These are phyloP conservation scores for Gouania willdenowi DNA, from an alignment of 2,797 vertebrate genomes.

Conservation along the genomic window DNA sequence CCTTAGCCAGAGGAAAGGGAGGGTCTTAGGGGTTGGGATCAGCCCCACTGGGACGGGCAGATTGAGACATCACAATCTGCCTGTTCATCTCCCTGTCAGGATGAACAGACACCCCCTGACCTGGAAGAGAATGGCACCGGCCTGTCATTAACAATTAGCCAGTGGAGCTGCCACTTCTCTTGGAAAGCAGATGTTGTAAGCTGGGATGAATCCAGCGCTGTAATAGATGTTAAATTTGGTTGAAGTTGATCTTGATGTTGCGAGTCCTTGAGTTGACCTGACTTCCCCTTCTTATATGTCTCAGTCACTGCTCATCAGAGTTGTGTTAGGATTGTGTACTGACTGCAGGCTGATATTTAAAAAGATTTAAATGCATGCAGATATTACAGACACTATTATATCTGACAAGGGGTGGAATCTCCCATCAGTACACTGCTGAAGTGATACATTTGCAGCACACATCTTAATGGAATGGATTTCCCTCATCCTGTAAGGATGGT, in stretches of 20 bases:
- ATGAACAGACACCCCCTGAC: constrained; percentile 41
- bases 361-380: constrained; percentile 47
- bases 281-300: constrained; percentile 21
- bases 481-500: constrained; percentile 36
- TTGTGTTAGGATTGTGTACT: constrained; percentile 17
- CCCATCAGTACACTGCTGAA: constrained; percentile 47
- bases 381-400: constrained; percentile 35
- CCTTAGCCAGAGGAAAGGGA: constrained; percentile 12
- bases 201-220: constrained; percentile 4
- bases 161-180: constrained; percentile 41
- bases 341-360: constrained; percentile 43
- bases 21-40: constrained; percentile 30
- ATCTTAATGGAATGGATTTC: constrained; percentile 52
- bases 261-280: constrained; percentile 1
- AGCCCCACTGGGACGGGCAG: constrained; percentile 37
- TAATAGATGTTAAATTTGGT: constrained; percentile 19
- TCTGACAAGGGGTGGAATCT: constrained; percentile 8
- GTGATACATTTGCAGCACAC: constrained; percentile 33
- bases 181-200: constrained; percentile 33
- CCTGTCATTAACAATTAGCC: constrained; percentile 61
- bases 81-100: constrained; percentile 45
- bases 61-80: constrained; percentile 56
- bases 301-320: constrained; percentile 23
- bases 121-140: constrained; percentile 24
- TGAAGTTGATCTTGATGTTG: constrained; percentile 27